A percentile compares a stretch with the other conserved stretches of the same genome.
These are phyloP conservation scores for Delichon dasypus DNA, from an alignment of 2,797 vertebrate species.

Conservation along the genomic window DNA sequence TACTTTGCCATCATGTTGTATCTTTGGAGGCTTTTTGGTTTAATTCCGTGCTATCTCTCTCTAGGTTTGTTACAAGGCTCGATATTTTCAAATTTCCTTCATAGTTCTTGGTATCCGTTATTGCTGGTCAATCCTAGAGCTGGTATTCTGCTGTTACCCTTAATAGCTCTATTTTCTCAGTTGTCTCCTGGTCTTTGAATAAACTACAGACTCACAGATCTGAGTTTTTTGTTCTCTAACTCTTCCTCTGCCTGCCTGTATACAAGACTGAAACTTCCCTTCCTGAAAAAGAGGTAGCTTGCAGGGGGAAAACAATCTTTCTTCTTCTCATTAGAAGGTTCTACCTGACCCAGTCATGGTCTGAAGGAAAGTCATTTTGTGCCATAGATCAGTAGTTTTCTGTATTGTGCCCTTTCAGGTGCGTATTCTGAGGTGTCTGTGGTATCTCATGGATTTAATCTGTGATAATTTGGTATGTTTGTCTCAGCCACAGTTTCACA, in stretches of 20 bases:
- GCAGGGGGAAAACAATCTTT: background rate
- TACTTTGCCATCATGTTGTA: background rate
- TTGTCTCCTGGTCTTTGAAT: background rate
- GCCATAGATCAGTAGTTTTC: background rate
- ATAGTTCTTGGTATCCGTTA: background rate
- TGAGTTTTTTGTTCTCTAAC: background rate
- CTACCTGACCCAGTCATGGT: background rate
- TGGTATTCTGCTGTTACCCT: background rate
- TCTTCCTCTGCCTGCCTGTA: background rate
- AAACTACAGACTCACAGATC: background rate
- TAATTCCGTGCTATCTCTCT: background rate
- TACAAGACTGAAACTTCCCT: background rate
- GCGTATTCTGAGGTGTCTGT: background rate
- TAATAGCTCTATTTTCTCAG: background rate
- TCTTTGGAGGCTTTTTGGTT: background rate
- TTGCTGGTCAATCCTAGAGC: background rate
- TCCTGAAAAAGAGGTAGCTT: background rate
- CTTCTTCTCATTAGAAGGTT: background rate
- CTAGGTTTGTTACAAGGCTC: background rate
- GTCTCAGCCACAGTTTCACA: background rate
- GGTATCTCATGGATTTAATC: background rate
- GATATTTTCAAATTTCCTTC: background rate
- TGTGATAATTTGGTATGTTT: background rate
- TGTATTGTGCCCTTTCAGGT: background rate
- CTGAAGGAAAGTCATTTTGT: background rate